Evolutionary conservation across 2,888 invertebrate genomes (phyloP).

Genomic region (Lepidochrysops patricia): DNA sequence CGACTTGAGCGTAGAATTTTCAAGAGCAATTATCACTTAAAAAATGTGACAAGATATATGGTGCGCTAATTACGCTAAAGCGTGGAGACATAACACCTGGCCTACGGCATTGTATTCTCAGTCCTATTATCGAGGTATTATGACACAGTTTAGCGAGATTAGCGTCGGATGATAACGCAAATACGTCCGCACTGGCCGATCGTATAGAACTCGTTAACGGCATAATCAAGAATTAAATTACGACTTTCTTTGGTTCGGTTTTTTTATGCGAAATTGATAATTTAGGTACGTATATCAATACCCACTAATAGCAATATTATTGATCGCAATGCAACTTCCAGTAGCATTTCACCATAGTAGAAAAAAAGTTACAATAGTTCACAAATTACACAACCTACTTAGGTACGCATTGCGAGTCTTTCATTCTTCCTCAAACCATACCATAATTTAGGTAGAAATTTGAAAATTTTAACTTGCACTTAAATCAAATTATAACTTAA

Average conservation of each 20-base stretch:
- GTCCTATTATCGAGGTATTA: not conserved
- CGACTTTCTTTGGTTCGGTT: not conserved
- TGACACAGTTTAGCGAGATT: not conserved
- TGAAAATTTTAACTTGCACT: no score
- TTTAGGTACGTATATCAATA: no score
- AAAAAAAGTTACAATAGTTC: no score
- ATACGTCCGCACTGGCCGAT: not conserved
- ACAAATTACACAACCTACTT: no score
- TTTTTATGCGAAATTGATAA: not conserved
- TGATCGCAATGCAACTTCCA: no score
- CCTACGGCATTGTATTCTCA: not conserved
- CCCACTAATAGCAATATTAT: no score
- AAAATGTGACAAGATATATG: slow-evolving; percentile 32
- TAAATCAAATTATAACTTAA: no score
- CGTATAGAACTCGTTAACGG: slow-evolving; percentile 9
- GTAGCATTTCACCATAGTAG: no score
- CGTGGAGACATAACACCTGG: not conserved
- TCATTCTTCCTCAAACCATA: no score
- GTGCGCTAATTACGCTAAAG: slow-evolving; percentile 24
- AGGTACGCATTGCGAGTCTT: no score
- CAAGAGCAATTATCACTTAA: slow-evolving; percentile 39
- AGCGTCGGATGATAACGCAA: not conserved
- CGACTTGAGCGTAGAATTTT: slow-evolving; percentile 33
- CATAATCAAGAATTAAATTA: slow-evolving; percentile 3
- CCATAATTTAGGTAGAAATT: no score